phyloP scores from a whole-genome alignment of 2,113 vertebrate species.

The Erythrocercus mccallii region DNA sequence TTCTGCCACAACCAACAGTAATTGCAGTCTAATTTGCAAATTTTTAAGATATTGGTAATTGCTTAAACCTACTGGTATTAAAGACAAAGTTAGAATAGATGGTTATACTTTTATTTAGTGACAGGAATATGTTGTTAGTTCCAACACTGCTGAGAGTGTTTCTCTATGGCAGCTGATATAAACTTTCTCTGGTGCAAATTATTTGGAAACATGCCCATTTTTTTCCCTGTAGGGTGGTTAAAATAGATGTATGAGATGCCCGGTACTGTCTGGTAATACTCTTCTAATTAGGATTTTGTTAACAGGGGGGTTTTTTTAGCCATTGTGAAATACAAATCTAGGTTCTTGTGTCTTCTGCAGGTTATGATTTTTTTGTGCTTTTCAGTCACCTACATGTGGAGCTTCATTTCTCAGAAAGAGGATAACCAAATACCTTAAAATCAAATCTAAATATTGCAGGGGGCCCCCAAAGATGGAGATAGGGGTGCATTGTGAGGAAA shows the following conservation, averaged over 20 bases:
- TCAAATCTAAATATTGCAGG: not conserved
- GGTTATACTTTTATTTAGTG: not conserved
- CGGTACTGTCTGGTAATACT: not conserved
- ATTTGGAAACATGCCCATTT: not conserved
- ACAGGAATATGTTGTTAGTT: not conserved
- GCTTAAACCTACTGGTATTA: not conserved
- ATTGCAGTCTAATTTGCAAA: conserved; percentile 28
- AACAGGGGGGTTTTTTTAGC: not conserved
- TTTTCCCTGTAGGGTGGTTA: not conserved
- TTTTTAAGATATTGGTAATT: conserved; percentile 34
- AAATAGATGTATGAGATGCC: not conserved
- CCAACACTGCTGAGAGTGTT: not conserved
- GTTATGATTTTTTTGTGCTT: not conserved
- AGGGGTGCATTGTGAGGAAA: not conserved
- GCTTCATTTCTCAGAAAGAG: not conserved
- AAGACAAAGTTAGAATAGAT: not conserved
- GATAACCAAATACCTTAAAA: not conserved
- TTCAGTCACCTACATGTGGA: not conserved
- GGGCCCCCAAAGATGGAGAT: not conserved
- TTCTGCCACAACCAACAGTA: not conserved
- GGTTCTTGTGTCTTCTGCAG: not conserved
- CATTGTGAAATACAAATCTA: not conserved
- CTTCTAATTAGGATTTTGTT: not conserved
- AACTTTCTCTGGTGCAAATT: not conserved
- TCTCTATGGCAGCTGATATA: not conserved